Conservation (phyloP, 2,888 invertebrate genomes). For the Ichneumon xanthorius region DNA sequence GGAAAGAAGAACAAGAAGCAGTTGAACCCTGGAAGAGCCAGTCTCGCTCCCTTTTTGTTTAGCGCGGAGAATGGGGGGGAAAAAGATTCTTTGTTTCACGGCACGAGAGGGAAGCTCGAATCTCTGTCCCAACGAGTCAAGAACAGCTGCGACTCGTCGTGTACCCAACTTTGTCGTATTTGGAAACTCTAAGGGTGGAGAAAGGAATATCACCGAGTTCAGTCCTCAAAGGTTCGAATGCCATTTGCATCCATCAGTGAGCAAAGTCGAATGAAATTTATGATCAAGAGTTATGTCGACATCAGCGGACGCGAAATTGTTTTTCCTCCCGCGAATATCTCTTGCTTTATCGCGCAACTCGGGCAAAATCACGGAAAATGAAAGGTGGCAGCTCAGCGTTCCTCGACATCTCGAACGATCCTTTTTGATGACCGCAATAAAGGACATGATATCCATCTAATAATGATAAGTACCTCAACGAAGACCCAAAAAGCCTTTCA, state of each 20-base stretch:
- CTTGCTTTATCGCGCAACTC: neutral
- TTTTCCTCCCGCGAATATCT: neutral
- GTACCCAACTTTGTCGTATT: constrained; percentile 26
- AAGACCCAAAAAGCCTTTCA: neutral
- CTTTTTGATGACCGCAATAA: constrained; percentile 9
- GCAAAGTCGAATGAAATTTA: constrained; percentile 12
- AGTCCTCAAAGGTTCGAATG: neutral
- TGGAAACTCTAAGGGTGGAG: neutral
- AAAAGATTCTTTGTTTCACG: constrained; percentile 47
- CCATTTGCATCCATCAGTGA: constrained; percentile 3
- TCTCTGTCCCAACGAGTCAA: constrained; percentile 14
- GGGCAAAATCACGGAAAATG: neutral
- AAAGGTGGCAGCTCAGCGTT: neutral
- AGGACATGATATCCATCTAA: constrained; percentile 12
- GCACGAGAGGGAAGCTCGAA: constrained; percentile 6
- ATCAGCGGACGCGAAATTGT: constrained; percentile 7
- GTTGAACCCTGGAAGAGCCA: constrained; percentile 41
- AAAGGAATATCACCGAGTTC: neutral
- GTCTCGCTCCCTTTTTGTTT: constrained; percentile 28
- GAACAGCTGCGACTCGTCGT: neutral
- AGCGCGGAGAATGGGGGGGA: neutral
- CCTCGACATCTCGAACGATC: neutral
- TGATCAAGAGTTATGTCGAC: constrained; percentile 6
- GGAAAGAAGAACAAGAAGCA: constrained; percentile 33
- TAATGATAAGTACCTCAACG: constrained; percentile 10